phyloP scores from a whole-genome alignment of 2,888 invertebrate genomes.

The Deilephila porcellus region DNA sequence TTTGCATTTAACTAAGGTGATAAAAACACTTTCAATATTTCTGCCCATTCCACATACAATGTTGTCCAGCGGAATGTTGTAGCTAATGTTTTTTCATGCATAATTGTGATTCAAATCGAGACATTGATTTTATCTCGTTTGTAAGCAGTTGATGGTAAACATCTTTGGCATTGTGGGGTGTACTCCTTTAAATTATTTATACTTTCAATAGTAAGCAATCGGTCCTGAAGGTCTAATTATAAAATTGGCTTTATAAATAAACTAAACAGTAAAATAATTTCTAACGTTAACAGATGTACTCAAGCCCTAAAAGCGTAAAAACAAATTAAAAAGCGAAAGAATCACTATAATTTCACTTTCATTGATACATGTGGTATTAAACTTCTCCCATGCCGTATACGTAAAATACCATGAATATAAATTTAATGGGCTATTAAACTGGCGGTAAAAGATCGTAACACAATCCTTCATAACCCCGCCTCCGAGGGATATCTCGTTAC shows the following conservation, averaged over 20 bases:
- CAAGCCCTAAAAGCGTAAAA: not conserved
- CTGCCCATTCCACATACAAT: not conserved
- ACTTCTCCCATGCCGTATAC: not conserved
- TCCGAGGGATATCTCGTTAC: constrained; percentile 19
- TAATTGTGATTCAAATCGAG: not conserved
- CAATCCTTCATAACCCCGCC: constrained; percentile 27
- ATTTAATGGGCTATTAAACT: constrained; percentile 23
- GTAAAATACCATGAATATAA: constrained; percentile 23
- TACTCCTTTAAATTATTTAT: too few relatives aligned
- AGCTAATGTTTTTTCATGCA: constrained; percentile 9
- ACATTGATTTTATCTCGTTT: not conserved
- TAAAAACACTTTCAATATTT: constrained; percentile 11
- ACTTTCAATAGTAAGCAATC: too few relatives aligned
- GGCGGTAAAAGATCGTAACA: constrained; percentile 23
- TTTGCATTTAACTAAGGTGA: not conserved
- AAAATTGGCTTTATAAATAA: too few relatives aligned
- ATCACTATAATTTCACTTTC: constrained; percentile 1
- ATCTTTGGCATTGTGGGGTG: too few relatives aligned
- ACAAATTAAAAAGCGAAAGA: not conserved
- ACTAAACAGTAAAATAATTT: too few relatives aligned
- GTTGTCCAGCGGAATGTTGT: constrained; percentile 8
- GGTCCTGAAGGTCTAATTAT: too few relatives aligned
- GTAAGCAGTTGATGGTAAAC: not conserved
- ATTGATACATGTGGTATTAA: constrained; percentile 8
- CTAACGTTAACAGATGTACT: too few relatives aligned